Base-by-base conservation (phyloP, 2,888 invertebrate species). In the Drosophila barbarae region DNA sequence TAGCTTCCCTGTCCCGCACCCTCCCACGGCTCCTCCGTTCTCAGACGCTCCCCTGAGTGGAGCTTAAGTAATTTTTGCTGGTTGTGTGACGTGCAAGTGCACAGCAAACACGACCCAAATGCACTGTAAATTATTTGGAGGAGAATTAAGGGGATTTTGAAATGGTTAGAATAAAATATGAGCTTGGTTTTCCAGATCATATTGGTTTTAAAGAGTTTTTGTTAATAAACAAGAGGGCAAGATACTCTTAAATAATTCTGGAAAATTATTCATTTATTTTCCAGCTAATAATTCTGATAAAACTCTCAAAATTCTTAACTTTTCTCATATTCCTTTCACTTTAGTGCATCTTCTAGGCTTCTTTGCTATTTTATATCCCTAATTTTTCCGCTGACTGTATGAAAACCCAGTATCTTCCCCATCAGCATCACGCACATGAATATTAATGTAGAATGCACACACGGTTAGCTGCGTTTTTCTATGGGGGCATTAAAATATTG, bases 361-460 rank as follows among this genome's bases (percentile, higher is more conserved):
- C 3, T 32, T 12, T 32, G 32, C 1, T 32, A 32, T 32, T 32
- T 32, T 4, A 5, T 6, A 34, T 5, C 2, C 34, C 15, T 8
- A 3, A 4, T 4, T 15, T 9, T 36, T 15, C 2, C 13, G 13
- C 6, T 34, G 9, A 18, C 32, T 59, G 59, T 8, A 26, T 18
- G 21, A 1, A 1, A 6, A 3, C 12, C 18, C 21, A 18, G 49
- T 68, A 52, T 60, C 61, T 60, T 34, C 65, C n/a, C 42, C 59
- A 69, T 68, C 67, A 68, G 67, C 67, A 68, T 60, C 70, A 68
- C 67, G 67, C 67, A 68, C 74, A 79, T 80, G 79, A 76, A 80
- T 80, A 80, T 80, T 80, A 80, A 80, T 80, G 85, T 61, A 73
- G 83, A 84, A 74, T 79, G 83, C 83, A 84, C 83, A 79, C 84